Conservation (phyloP, 2,888 invertebrate genomes). For the Muscina levida region DNA sequence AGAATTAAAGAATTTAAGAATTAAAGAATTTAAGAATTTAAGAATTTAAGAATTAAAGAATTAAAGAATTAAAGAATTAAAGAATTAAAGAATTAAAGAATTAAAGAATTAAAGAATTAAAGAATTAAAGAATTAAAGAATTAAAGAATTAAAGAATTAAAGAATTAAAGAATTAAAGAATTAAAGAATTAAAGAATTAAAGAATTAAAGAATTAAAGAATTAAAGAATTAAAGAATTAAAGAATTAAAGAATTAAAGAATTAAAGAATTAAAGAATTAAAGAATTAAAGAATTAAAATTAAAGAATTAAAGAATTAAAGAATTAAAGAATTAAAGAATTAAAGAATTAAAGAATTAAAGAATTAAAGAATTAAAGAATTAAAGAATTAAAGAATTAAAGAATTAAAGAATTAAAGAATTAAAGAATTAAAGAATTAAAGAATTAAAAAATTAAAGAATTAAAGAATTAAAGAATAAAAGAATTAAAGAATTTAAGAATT, state of each 20-base stretch:
- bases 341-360: slow-evolving; percentile 10
- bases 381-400: slow-evolving; percentile 6
- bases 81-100: slow-evolving; percentile 10
- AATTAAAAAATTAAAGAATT: not conserved
- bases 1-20: no score
- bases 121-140: slow-evolving; percentile 10
- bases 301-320: slow-evolving; percentile 10
- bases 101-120: slow-evolving; percentile 10
- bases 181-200: slow-evolving; percentile 10
- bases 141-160: slow-evolving; percentile 10
- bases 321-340: slow-evolving; percentile 10
- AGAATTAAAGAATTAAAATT: slow-evolving; percentile 10
- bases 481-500: no score
- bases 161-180: slow-evolving; percentile 10
- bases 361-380: slow-evolving; percentile 10
- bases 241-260: slow-evolving; percentile 10
- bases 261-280: slow-evolving; percentile 10
- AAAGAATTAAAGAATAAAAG: no score
- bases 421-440: slow-evolving; percentile 7
- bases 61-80: slow-evolving; percentile 10
- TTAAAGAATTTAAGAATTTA: slow-evolving; percentile 6
- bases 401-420: slow-evolving; percentile 6
- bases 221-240: slow-evolving; percentile 10
- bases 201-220: slow-evolving; percentile 10
- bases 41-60: no score